These are phyloP conservation scores for Thera britannica DNA, from an alignment of 2,888 invertebrate genomes.

Conservation along the genomic window DNA sequence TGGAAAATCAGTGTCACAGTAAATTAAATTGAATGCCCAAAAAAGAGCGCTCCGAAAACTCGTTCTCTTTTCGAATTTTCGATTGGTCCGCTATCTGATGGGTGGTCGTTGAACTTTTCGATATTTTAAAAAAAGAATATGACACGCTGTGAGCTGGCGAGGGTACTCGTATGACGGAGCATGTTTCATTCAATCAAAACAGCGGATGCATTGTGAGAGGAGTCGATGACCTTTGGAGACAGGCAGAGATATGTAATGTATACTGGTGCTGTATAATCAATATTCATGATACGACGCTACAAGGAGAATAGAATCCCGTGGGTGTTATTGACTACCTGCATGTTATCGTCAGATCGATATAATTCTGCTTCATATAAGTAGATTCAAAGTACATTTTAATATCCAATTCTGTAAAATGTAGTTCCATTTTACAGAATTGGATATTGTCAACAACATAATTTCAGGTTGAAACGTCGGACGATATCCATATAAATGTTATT, in stretches of 20 bases:
- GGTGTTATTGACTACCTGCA: conserved; percentile 32
- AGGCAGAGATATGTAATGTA: conserved; percentile 49
- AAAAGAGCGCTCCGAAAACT: conserved; percentile 51
- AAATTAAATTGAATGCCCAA: conserved; percentile 48
- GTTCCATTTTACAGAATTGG: conserved; percentile 28
- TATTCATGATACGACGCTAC: conserved; percentile 56
- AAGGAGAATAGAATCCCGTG: conserved; percentile 36
- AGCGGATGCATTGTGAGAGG: conserved; percentile 58
- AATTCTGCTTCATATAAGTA: conserved; percentile 16
- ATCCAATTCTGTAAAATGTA: not conserved
- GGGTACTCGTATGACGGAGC: conserved; percentile 46
- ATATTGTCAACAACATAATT: conserved; percentile 40
- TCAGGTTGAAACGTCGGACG: conserved; percentile 26
- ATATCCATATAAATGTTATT: conserved; percentile 29
- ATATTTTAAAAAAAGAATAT: conserved; percentile 55
- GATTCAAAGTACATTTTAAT: conserved; percentile 7
- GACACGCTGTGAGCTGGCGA: conserved; percentile 39
- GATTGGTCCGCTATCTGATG: conserved; percentile 54
- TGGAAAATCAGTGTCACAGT: conserved; percentile 53
- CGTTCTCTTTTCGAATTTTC: conserved; percentile 58
- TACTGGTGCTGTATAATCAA: conserved; percentile 47
- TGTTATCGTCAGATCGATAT: conserved; percentile 22
- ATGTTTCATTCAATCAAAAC: conserved; percentile 73
- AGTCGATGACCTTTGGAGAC: conserved; percentile 56
- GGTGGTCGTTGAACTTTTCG: conserved; percentile 53